Conservation (phyloP, 2,888 invertebrate genomes). For the Ethmia dodecea region DNA sequence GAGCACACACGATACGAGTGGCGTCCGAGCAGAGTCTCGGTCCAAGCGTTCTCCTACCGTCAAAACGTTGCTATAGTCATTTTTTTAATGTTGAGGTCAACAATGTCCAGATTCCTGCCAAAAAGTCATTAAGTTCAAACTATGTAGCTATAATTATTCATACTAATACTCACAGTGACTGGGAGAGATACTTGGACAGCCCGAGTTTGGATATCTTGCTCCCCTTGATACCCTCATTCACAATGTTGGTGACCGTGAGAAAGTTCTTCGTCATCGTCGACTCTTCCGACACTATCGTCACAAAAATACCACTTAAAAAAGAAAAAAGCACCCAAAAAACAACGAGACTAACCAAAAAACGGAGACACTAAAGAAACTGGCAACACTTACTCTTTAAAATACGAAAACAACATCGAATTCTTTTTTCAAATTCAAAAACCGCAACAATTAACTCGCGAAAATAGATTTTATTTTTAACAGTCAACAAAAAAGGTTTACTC, state of each 20-base stretch:
- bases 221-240: slow-evolving; percentile 86
- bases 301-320: slow-evolving; percentile 15
- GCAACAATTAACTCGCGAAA: slow-evolving; percentile 66
- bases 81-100: too few relatives aligned
- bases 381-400: slow-evolving; percentile 56
- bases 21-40: too few relatives aligned
- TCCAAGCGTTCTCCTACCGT: too few relatives aligned
- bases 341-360: neutral
- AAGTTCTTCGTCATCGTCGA: slow-evolving; percentile 77
- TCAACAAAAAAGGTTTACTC: slow-evolving; percentile 27
- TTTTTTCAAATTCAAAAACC: slow-evolving; percentile 33
- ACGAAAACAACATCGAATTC: slow-evolving; percentile 64
- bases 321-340: slow-evolving; percentile 16
- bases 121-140: neutral
- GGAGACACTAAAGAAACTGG: slow-evolving; percentile 8
- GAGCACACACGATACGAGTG: too few relatives aligned
- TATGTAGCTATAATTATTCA: too few relatives aligned
- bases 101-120: neutral
- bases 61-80: too few relatives aligned
- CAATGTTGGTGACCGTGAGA: slow-evolving; percentile 78
- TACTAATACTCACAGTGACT: slow-evolving; percentile 85
- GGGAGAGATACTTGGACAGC: slow-evolving; percentile 85
- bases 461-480: slow-evolving; percentile 24
- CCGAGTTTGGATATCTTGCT: slow-evolving; percentile 86
- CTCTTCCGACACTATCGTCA: slow-evolving; percentile 62